Percentiles rank a stretch among this genome's conserved stretches.
phyloP scores from a whole-genome alignment of 2,797 vertebrate species.

The Craterocephalus amniculus region DNA sequence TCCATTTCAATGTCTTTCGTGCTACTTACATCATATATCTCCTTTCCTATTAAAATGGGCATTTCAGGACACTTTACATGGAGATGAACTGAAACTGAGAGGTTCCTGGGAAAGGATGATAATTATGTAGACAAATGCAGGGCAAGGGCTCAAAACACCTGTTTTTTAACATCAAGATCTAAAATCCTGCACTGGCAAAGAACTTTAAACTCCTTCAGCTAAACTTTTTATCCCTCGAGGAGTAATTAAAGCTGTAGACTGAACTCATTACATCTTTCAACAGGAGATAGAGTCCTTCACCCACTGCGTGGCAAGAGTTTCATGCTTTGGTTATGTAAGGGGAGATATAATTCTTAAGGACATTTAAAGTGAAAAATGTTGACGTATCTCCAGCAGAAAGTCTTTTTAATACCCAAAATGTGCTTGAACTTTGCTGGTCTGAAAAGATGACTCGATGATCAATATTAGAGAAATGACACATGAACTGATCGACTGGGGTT shows the following conservation, averaged over 20 bases:
- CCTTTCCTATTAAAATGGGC: background rate
- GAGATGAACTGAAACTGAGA: too few relatives aligned
- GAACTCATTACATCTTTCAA: background rate
- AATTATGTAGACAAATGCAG: slow-evolving; percentile 20
- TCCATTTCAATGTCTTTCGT: background rate
- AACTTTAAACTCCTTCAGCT: background rate
- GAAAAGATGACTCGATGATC: accelerated
- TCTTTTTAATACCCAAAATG: background rate
- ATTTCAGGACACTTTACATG: background rate
- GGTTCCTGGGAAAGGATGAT: too few relatives aligned
- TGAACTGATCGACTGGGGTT: too few relatives aligned
- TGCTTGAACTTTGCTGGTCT: background rate
- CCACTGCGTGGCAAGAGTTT: background rate
- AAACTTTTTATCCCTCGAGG: slow-evolving; percentile 7
- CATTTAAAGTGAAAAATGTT: background rate
- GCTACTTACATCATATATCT: background rate
- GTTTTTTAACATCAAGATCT: background rate
- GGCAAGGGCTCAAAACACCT: background rate
- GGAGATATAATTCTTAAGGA: background rate
- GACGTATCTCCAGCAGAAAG: background rate
- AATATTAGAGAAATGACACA: background rate
- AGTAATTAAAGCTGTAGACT: slow-evolving; percentile 3
- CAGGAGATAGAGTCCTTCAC: background rate
- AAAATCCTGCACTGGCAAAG: background rate
- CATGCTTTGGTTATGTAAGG: background rate